phyloP scores from a whole-genome alignment of 2,797 vertebrate genomes.

The Sitta carolinensis region DNA sequence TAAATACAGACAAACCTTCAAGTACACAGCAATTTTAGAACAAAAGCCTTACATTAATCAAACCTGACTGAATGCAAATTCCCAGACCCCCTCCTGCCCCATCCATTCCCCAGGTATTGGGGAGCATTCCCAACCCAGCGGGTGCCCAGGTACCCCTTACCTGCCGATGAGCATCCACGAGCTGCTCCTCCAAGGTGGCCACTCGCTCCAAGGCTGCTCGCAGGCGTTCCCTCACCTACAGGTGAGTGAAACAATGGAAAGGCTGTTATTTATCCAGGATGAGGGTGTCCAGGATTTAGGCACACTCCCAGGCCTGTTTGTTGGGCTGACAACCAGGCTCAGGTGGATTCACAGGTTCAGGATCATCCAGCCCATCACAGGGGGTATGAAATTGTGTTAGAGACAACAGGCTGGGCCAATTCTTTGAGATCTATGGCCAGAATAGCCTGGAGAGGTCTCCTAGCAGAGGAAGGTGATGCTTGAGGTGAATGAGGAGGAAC shows the following conservation, averaged over 20 bases:
- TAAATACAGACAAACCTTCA: background rate
- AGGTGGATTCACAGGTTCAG: background rate
- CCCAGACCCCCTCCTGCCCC: too few species aligned
- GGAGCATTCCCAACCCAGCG: background rate
- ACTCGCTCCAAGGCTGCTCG: conserved; percentile 91
- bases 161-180: conserved; percentile 88
- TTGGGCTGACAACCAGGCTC: background rate
- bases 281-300: background rate
- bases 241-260: background rate
- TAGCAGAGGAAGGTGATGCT: background rate
- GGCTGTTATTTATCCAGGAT: background rate
- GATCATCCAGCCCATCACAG: background rate
- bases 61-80: background rate
- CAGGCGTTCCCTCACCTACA: conserved; percentile 91
- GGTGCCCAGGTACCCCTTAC: conserved; percentile 64
- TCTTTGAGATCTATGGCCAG: background rate
- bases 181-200: conserved; percentile 89
- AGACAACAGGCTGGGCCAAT: background rate
- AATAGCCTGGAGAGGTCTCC: background rate
- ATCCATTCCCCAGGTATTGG: too few species aligned
- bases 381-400: background rate
- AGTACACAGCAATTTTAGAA: background rate
- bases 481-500: background rate
- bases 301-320: background rate
- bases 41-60: background rate